Conservation (phyloP, 2,113 vertebrate genomes). For the Crotophaga sulcirostris region DNA sequence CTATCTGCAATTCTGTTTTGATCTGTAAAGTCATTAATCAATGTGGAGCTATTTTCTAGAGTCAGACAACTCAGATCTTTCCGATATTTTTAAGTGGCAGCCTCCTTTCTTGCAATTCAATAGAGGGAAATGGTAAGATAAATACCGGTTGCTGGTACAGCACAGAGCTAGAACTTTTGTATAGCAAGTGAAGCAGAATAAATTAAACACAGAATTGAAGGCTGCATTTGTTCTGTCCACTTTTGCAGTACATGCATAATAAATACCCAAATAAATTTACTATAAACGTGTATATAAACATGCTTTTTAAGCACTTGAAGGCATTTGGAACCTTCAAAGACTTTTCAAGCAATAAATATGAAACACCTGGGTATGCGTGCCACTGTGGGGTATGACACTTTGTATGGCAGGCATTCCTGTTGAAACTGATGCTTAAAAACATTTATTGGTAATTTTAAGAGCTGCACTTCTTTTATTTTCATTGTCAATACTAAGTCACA, state of each 20-base stretch:
- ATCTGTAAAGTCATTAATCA: slow-evolving; percentile 37
- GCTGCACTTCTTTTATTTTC: background rate
- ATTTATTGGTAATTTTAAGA: background rate
- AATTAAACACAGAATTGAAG: background rate
- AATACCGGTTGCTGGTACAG: background rate
- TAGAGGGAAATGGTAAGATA: background rate
- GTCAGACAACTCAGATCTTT: slow-evolving; percentile 9
- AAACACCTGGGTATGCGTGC: background rate
- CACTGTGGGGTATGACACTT: background rate
- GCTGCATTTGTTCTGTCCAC: background rate
- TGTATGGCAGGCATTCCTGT: background rate
- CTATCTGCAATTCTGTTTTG: background rate
- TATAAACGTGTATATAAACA: background rate
- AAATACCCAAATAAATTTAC: background rate
- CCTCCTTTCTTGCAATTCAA: background rate
- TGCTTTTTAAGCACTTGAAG: background rate
- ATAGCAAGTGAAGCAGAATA: background rate
- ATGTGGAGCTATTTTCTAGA: slow-evolving; percentile 5
- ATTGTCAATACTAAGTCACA: background rate
- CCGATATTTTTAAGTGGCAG: background rate
- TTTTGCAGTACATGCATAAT: background rate
- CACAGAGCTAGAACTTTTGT: background rate
- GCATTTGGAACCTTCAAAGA: background rate
- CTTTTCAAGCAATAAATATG: background rate
- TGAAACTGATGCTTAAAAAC: background rate